Base-by-base conservation (phyloP, 2,113 vertebrate genomes). In the Oryzias melastigma region DNA sequence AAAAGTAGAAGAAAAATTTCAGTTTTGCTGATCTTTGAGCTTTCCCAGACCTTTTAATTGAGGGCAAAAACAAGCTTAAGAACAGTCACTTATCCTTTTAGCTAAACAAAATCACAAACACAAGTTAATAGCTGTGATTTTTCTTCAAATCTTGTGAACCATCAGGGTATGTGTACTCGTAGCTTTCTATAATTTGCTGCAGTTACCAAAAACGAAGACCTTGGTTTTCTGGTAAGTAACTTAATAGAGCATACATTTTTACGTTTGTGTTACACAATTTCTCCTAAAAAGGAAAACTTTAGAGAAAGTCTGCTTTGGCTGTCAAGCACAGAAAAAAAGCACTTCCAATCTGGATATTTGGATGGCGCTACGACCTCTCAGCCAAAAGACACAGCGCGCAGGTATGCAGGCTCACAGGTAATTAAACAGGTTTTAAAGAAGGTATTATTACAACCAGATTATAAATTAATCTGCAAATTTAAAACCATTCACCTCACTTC, bases 121-220 rank as follows among this genome's bases (percentile, higher is more conserved):
- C 10, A 12, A 35, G 35, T 35, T 35, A 35, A 35, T 35, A 35
- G 35, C 35, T 17, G 12, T 29, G 18, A 18, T 41, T 4, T 12
- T 47, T 50, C 52, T 62, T 49, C 16, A 45, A 48, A 61, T 45
- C 45, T 49, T 43, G 29, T 35, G 48, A 52, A 46, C 53, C 48
- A 53, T 76, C 62, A 47, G 15, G 22, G 50, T 64, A 58, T 59
- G 19, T 42, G 5, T 45, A 51, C 18, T 47, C 6, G 1, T 71
- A 50, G 42, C 25, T 49, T 10, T 20, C 42, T 49, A 16, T 58
- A 17, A 44, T 67, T 59, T 63, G 48, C 58, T 35, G 12, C 79
- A 58, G 77, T 85, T 81, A 77, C 59, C 50, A 24, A 42, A 42
- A 68, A 68, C 67, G 50, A 45, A 52, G 73, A 70, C 65, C 57